Conservation (phyloP, 2,888 invertebrate genomes). For the Hyposoter dolosus region DNA sequence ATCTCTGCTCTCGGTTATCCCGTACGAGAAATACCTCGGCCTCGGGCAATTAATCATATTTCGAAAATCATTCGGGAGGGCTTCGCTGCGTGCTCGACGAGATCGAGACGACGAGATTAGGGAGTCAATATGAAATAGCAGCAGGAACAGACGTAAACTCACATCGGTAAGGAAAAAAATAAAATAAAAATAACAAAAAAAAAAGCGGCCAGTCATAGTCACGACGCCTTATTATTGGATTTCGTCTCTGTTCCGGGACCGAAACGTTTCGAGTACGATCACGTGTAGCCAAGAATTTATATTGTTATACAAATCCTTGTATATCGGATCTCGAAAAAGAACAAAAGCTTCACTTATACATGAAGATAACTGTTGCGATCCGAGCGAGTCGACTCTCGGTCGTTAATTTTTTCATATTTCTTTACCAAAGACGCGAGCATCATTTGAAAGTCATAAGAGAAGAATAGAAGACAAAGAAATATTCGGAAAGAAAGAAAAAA, state of each 20-base stretch:
- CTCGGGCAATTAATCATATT: conserved; percentile 84
- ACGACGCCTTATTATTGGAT: conserved; percentile 58
- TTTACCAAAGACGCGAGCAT: background rate
- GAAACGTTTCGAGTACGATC: conserved; percentile 44
- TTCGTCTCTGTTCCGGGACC: conserved; percentile 42
- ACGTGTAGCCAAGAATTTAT: conserved; percentile 26
- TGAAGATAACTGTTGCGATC: conserved; percentile 10
- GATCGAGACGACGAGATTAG: conserved; percentile 83
- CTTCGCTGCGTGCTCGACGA: conserved; percentile 76
- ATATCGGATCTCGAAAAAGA: conserved; percentile 1
- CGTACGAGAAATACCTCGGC: conserved; percentile 70
- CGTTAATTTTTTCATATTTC: background rate
- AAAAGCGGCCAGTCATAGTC: conserved; percentile 69
- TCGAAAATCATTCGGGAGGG: conserved; percentile 83
- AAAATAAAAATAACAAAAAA: conserved; percentile 39
- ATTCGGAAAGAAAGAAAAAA: background rate
- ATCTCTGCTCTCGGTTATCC: conserved; percentile 49
- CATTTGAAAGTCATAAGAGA: background rate
- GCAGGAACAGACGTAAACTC: conserved; percentile 55
- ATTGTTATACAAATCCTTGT: conserved; percentile 16
- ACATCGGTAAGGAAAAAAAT: conserved; percentile 30
- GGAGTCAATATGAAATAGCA: conserved; percentile 67
- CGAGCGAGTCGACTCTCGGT: background rate
- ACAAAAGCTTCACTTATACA: conserved; percentile 17
- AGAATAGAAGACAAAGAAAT: background rate